phyloP scores from a whole-genome alignment of 2,888 invertebrate genomes.

The Coecobrya sp. region DNA sequence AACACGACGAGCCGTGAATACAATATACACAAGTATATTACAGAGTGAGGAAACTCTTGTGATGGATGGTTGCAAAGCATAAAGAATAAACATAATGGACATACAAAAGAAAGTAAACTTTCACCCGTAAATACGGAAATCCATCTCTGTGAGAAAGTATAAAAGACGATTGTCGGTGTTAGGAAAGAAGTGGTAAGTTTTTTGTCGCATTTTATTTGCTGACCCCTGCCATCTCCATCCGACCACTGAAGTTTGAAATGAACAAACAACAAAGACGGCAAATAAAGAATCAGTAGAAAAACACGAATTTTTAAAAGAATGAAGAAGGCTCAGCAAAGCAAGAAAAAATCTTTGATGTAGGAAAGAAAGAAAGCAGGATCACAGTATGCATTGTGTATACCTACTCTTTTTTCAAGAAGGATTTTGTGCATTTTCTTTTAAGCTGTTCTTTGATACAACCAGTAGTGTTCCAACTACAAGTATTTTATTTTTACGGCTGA shows the following conservation, averaged over 20 bases:
- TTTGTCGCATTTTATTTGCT: no score
- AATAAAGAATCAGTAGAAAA: not conserved
- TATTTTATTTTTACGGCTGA: not conserved
- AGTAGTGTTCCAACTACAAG: not conserved
- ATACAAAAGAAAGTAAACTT: not conserved
- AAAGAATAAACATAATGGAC: not conserved
- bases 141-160: no score
- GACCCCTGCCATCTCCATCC: no score
- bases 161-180: no score
- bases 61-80: no score
- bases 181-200: no score
- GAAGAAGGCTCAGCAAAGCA: not conserved
- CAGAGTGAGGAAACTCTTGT: no score
- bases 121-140: no score
- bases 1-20: no score
- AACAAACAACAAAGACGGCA: not conserved
- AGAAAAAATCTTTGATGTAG: not conserved
- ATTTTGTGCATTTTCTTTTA: not conserved
- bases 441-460: constrained; percentile 44
- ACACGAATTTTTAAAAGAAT: not conserved
- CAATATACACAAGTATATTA: no score
- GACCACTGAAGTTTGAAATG: no score
- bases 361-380: not conserved
- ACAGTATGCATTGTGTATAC: not conserved
- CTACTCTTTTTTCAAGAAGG: not conserved